Evolutionary conservation across 2,113 vertebrate species (phyloP).

Genomic region (Actenoides hombroni): DNA sequence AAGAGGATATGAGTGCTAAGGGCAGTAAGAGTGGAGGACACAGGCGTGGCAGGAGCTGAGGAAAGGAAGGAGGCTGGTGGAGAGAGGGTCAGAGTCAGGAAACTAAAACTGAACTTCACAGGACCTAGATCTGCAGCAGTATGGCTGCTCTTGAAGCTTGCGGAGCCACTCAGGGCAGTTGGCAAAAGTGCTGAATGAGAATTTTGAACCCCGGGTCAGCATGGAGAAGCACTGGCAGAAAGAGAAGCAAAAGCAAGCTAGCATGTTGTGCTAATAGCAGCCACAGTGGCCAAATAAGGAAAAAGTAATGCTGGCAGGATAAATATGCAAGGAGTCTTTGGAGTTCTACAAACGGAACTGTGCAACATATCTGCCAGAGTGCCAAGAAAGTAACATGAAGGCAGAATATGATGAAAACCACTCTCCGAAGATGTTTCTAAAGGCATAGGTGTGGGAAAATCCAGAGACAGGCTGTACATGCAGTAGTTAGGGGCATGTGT

Average conservation of each 20-base stretch:
- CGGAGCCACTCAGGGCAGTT: not conserved
- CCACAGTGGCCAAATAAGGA: accelerated
- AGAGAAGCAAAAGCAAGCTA: not conserved
- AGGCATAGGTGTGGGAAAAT: not conserved
- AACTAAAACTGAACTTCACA: not conserved
- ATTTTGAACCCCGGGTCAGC: not conserved
- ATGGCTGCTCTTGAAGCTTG: not conserved
- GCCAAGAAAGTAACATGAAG: not conserved
- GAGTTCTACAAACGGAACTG: not conserved
- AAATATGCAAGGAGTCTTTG: not conserved
- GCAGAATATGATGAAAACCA: not conserved
- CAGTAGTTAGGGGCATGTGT: not conserved
- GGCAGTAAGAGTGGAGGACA: not conserved
- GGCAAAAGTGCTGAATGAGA: not conserved
- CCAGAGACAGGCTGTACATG: not conserved
- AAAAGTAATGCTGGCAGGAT: not conserved
- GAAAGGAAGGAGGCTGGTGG: not conserved
- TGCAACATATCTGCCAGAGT: not conserved
- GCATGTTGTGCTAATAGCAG: not conserved
- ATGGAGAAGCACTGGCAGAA: not conserved
- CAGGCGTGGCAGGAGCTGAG: not conserved
- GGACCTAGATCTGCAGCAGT: not conserved
- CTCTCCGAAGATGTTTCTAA: not conserved
- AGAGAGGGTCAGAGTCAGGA: not conserved
- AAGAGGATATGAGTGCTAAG: accelerated